Base-by-base conservation (phyloP, 1,140 invertebrate species). In the Lepidotrigona ventralis region DNA sequence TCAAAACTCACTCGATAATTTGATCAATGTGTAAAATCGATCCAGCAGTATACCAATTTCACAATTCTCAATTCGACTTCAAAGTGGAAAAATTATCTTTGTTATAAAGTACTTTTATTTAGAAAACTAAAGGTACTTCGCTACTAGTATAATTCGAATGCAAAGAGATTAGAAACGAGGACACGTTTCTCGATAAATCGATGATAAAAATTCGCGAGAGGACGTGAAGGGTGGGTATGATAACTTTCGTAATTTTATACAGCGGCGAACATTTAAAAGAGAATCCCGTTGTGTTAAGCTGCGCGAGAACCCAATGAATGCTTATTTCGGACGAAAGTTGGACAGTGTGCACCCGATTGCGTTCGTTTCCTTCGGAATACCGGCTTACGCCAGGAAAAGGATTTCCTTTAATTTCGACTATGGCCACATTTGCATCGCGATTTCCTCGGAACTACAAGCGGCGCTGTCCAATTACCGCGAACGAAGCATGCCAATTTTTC, bases 341-440 rank as follows among this genome's bases (percentile, higher is more conserved):
- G 54, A n/a, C 26, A 60, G 70, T 77, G 70, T 77, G 70, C 54
- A 15, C 64, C 58, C 33, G 58, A 81, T 74, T 66, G 58, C 64
- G 15, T 58, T 60, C 74, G 33, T 56, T 21, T 6, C 17, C 29
- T 58, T 46, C 81, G 19, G 29, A 58, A 58, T 29, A 60, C 17
- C 23, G 29, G 79, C 23, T n/a, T 54, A 9, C n/a, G 33, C 54
- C 64, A 29, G 74, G n/a, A 53, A 83, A 78, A 70, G 74, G 73
- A 83, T 78, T 78, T 63, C 66, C 74, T 78, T 83, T 83, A 83
- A 83, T 83, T 83, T 78, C 70, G 74, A 63, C 73, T 70, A 83
- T 39, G 74, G 66, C 66, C 81, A 68, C 66, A 83, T 83, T 83
- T 83, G 54, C 81, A 78, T 82, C 63, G 23, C 39, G 53, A 69